Evolutionary conservation across 2,888 invertebrate species (phyloP).

Genomic region (Leptinotarsa haldemani): DNA sequence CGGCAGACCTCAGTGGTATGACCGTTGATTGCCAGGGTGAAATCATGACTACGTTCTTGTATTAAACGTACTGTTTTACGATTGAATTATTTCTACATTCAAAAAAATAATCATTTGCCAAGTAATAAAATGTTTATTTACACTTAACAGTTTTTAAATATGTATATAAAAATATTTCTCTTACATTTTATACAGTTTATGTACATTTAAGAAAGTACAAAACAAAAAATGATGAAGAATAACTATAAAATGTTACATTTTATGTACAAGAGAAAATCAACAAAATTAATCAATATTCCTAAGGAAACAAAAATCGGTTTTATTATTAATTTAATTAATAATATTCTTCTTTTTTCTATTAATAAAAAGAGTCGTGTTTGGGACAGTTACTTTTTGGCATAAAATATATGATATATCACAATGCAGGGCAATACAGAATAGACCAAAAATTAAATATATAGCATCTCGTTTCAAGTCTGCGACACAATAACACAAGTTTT

Average conservation of each 20-base stretch:
- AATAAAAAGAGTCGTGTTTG: background rate
- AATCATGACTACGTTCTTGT: no score
- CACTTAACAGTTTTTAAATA: constrained; percentile 48
- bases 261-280: constrained; percentile 36
- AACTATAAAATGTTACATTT: constrained; percentile 16
- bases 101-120: constrained; percentile 25
- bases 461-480: background rate
- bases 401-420: constrained; percentile 8
- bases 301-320: background rate
- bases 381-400: constrained; percentile 5
- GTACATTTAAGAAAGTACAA: constrained; percentile 48
- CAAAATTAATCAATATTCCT: background rate
- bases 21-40: no score
- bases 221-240: constrained; percentile 37
- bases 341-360: background rate
- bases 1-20: no score
- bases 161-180: constrained; percentile 51
- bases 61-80: no score
- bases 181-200: constrained; percentile 49
- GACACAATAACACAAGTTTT: background rate
- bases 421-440: constrained; percentile 12
- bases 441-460: background rate
- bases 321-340: constrained; percentile 20
- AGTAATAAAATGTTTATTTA: constrained; percentile 45
- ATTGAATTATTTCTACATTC: background rate